These are phyloP conservation scores for Pelvicachromis taeniatus DNA, from an alignment of 2,113 vertebrate genomes.

Conservation along the genomic window DNA sequence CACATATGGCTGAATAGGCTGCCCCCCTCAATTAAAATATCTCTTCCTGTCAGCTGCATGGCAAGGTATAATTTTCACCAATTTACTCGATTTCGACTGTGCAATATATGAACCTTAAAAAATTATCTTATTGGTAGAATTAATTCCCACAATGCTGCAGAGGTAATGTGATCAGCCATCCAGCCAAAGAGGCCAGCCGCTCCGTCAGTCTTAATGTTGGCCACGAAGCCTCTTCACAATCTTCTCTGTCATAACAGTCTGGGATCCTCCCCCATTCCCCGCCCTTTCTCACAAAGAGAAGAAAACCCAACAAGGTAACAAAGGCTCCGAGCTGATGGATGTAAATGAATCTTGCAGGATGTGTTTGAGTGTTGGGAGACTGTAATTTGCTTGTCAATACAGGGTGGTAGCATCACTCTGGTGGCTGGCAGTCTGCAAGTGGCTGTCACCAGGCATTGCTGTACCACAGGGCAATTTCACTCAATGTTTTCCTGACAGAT, in stretches of 20 bases:
- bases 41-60: slow-evolving; percentile 86
- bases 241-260: slow-evolving; percentile 83
- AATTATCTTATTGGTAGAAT: slow-evolving; percentile 95
- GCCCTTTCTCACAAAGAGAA: slow-evolving; percentile 41
- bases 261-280: slow-evolving; percentile 23
- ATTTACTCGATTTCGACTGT: slow-evolving; percentile 95
- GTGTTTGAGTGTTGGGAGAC: slow-evolving; percentile 82
- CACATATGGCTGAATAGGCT: slow-evolving; percentile 29
- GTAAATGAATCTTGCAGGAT: slow-evolving; percentile 84
- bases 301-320: slow-evolving; percentile 64
- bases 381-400: slow-evolving; percentile 96
- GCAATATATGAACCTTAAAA: slow-evolving; percentile 97
- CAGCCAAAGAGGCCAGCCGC: slow-evolving; percentile 78
- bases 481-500: slow-evolving; percentile 95
- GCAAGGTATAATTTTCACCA: slow-evolving; percentile 96
- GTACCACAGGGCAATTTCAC: slow-evolving; percentile 92
- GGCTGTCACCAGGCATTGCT: slow-evolving; percentile 88
- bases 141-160: slow-evolving; percentile 92
- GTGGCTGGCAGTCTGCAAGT: slow-evolving; percentile 80
- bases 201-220: slow-evolving; percentile 93
- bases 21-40: slow-evolving; percentile 93
- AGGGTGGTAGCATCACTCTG: slow-evolving; percentile 70
- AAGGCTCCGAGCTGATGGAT: slow-evolving; percentile 79
- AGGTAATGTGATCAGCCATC: slow-evolving; percentile 89
- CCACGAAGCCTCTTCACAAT: slow-evolving; percentile 78